Conservation (phyloP, 2,113 vertebrate species). For the Cinclus mexicanus region DNA sequence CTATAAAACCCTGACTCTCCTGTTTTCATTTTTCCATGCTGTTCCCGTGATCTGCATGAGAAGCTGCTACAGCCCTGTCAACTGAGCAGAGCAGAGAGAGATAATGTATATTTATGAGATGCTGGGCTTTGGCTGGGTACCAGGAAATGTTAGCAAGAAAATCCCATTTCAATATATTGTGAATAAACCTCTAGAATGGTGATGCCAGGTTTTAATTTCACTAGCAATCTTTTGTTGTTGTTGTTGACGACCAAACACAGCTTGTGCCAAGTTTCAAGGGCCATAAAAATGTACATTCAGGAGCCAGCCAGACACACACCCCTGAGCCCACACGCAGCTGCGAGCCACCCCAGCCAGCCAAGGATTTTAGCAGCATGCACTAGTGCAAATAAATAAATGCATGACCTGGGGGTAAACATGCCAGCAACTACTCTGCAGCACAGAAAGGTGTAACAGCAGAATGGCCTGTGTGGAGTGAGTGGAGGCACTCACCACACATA, state of each 20-base stretch:
- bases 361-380: background rate
- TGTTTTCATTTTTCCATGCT: background rate
- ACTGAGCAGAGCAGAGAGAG: background rate
- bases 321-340: constrained; percentile 8
- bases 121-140: background rate
- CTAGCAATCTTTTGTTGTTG: background rate
- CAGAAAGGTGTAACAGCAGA: accelerated
- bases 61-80: background rate
- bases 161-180: background rate
- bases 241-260: background rate
- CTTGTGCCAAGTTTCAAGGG: constrained; percentile 17
- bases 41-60: background rate
- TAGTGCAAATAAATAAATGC: background rate
- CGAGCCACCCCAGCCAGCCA: background rate
- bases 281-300: background rate
- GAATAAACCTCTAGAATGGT: background rate
- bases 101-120: constrained; percentile 29
- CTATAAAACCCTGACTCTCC: background rate
- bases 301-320: background rate
- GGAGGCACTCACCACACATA: background rate
- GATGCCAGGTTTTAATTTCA: constrained; percentile 9
- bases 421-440: accelerated
- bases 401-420: background rate
- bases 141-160: constrained; percentile 28
- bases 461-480: accelerated